Evolutionary conservation across 2,113 vertebrate species (phyloP).

Genomic region (Phasianus colchicus): DNA sequence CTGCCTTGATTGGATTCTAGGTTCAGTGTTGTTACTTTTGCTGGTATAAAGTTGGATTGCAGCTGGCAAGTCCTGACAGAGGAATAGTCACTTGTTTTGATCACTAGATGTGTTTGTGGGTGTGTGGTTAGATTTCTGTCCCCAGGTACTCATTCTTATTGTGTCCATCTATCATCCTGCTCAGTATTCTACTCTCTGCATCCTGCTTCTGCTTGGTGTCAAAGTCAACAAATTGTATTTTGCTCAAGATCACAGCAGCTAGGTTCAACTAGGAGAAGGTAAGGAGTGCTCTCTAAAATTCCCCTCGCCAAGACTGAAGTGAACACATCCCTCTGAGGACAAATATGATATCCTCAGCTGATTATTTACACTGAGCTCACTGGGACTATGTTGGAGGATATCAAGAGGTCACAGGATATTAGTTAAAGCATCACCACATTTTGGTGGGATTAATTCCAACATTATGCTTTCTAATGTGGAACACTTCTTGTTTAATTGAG

Average conservation of each 20-base stretch:
- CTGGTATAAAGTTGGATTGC: not conserved
- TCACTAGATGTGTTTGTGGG: not conserved
- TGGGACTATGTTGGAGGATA: not conserved
- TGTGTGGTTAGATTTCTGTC: not conserved
- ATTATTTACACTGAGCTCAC: conserved; percentile 47
- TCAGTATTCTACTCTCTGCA: not conserved
- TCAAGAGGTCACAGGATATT: conserved; percentile 43
- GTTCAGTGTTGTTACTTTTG: not conserved
- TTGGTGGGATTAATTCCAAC: conserved; percentile 34
- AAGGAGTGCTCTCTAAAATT: not conserved
- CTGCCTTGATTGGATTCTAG: not conserved
- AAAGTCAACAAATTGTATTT: not conserved
- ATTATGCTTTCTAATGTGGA: conserved; percentile 60
- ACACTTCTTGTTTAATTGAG: conserved; percentile 39
- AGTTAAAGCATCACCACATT: conserved; percentile 66
- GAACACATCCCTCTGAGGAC: not conserved
- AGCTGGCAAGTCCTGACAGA: not conserved
- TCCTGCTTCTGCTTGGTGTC: not conserved
- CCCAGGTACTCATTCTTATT: not conserved
- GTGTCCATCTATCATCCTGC: not conserved
- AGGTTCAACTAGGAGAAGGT: not conserved
- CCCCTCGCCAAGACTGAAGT: not conserved
- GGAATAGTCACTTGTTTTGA: not conserved
- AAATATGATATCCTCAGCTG: not conserved
- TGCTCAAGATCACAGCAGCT: not conserved